Evolutionary conservation across 92 coral and sea anemone genomes (phyloP).

Genomic region (Porites evermanni): DNA sequence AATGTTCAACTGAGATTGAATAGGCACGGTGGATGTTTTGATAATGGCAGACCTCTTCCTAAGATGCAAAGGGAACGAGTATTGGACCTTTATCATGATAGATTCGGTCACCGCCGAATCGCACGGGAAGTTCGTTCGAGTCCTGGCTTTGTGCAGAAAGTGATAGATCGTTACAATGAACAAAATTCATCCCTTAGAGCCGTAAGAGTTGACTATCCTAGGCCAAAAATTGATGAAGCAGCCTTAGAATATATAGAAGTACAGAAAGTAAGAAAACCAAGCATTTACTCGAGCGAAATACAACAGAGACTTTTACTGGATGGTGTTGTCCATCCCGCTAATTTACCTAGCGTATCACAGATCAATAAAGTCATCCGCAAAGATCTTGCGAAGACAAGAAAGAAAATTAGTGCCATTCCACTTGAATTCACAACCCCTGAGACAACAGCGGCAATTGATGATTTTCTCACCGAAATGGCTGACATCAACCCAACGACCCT

Average conservation of each 20-base stretch:
- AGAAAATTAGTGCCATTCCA: slow-evolving; percentile 28
- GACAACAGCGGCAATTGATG: slow-evolving; percentile 19
- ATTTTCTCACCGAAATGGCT: slow-evolving; percentile 39
- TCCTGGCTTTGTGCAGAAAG: slow-evolving; percentile 16
- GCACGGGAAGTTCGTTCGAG: slow-evolving; percentile 32
- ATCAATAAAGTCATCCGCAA: slow-evolving; percentile 35
- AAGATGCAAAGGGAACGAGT: no score
- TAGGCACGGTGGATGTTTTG: no score
- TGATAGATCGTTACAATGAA: slow-evolving; percentile 13
- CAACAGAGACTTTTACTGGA: neutral
- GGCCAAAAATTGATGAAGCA: slow-evolving; percentile 23
- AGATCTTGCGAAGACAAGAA: slow-evolving; percentile 12
- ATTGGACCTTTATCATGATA: no score
- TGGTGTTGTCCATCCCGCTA: no score
- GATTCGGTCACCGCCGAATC: neutral
- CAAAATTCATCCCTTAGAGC: neutral
- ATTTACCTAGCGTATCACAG: slow-evolving; percentile 15
- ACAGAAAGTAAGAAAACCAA: slow-evolving; percentile 18
- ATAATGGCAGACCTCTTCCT: no score
- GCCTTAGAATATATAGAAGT: slow-evolving; percentile 35
- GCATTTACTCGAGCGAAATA: slow-evolving; percentile 2
- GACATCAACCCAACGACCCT: slow-evolving; percentile 30
- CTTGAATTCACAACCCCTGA: slow-evolving; percentile 37
- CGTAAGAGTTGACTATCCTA: slow-evolving; percentile 15
- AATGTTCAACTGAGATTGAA: no score